phyloP scores from a whole-genome alignment of 92 coral and sea anemone species.

The Montipora capitata region DNA sequence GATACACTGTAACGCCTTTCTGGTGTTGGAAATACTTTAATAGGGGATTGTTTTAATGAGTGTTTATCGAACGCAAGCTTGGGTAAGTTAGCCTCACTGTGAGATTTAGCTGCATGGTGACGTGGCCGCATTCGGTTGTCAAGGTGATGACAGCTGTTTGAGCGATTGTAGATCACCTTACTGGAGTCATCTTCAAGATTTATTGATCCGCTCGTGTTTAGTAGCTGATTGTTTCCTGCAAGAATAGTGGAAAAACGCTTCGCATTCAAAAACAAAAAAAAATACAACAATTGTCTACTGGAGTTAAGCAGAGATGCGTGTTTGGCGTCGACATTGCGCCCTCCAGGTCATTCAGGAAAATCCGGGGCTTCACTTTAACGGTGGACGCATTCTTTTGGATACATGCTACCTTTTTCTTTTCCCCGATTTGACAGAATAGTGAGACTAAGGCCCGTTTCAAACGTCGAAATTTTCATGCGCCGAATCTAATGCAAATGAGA shows the following conservation, averaged over 20 bases:
- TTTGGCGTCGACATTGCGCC: too few relatives aligned
- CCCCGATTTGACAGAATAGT: too few relatives aligned
- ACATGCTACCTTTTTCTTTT: too few relatives aligned
- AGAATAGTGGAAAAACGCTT: not conserved
- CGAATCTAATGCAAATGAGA: too few relatives aligned
- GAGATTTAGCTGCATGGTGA: slow-evolving; percentile 19
- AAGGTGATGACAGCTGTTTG: slow-evolving; percentile 47
- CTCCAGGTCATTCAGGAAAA: not conserved
- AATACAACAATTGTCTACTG: too few relatives aligned
- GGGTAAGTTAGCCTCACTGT: slow-evolving; percentile 36
- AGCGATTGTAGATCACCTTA: slow-evolving; percentile 8
- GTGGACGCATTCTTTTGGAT: too few relatives aligned
- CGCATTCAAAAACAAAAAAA: not conserved
- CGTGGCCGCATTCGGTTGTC: slow-evolving; percentile 28
- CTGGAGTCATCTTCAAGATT: not conserved
- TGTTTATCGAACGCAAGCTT: slow-evolving; percentile 19
- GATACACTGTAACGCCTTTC: slow-evolving; percentile 28
- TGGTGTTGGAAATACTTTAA: not conserved
- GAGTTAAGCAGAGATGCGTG: too few relatives aligned
- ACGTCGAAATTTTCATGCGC: too few relatives aligned
- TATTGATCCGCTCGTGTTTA: not conserved
- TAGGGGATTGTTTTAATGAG: not conserved
- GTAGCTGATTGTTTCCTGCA: not conserved
- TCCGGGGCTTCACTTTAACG: too few relatives aligned
- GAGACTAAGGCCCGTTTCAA: too few relatives aligned